phyloP scores from a whole-genome alignment of 2,113 vertebrate species.

The Gymnarchus niloticus region DNA sequence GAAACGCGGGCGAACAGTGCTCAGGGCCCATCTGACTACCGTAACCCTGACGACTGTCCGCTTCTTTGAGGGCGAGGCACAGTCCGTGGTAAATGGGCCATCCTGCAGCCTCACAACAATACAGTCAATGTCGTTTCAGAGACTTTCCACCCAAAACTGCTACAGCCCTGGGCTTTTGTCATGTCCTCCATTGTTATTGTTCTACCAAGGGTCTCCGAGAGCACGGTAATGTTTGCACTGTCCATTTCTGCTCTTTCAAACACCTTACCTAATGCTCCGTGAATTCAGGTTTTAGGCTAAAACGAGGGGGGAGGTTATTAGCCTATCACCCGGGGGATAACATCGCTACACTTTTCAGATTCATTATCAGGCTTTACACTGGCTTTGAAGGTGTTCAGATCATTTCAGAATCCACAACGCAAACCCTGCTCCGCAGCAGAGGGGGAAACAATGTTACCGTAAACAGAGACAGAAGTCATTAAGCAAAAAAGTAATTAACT shows the following conservation, averaged over 20 bases:
- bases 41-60: neutral
- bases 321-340: neutral
- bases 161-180: neutral
- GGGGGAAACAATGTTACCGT: neutral
- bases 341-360: neutral
- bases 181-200: neutral
- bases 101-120: neutral
- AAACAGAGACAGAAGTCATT: neutral
- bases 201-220: neutral
- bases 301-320: neutral
- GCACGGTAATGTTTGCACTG: neutral
- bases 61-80: neutral
- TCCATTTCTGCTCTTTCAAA: neutral
- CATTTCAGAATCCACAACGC: neutral
- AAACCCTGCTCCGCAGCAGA: neutral
- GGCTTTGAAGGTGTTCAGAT: neutral
- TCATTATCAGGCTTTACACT: neutral
- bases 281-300: neutral
- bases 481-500: slow-evolving; percentile 7
- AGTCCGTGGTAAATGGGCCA: neutral
- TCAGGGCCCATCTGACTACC: neutral
- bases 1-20: too few relatives aligned
- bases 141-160: too few relatives aligned
- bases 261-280: neutral
- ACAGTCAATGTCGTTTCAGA: neutral